phyloP scores from a whole-genome alignment of 2,797 vertebrate species.

The Dromococcyx pavoninus region DNA sequence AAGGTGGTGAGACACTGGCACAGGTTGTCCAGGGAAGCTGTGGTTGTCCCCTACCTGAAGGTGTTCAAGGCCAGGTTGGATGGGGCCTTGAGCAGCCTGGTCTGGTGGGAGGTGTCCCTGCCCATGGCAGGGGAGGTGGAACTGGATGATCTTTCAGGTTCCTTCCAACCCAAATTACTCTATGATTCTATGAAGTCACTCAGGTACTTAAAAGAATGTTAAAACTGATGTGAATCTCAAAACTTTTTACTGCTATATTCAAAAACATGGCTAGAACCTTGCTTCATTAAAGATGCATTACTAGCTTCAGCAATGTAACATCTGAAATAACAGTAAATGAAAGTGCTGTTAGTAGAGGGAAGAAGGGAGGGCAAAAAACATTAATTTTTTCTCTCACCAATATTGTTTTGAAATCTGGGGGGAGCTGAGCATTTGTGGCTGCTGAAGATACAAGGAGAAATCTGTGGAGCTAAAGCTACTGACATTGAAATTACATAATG shows the following conservation, averaged over 20 bases:
- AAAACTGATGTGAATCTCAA: conserved; percentile 12
- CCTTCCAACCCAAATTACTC: too few species aligned
- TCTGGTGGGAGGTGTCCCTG: too few species aligned
- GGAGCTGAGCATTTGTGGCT: not conserved
- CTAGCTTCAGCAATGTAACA: not conserved
- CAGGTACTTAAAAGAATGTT: conserved; percentile 33
- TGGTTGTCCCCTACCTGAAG: too few species aligned
- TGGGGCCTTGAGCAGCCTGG: too few species aligned
- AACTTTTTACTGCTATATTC: not conserved
- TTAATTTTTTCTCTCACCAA: not conserved
- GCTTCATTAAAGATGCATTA: not conserved
- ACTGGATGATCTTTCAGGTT: too few species aligned
- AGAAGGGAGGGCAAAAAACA: not conserved
- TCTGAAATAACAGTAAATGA: not conserved
- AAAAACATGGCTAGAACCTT: not conserved
- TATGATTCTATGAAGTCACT: not conserved
- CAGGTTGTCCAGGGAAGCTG: too few species aligned
- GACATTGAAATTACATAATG: not conserved
- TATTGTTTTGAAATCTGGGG: not conserved
- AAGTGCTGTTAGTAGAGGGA: not conserved
- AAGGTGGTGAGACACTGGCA: too few species aligned
- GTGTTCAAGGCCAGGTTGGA: too few species aligned
- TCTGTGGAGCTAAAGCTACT: not conserved
- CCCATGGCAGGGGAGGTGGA: too few species aligned
- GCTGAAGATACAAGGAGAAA: not conserved